Conservation (phyloP, 1,140 invertebrate species). For the Diachasma alloeum region DNA sequence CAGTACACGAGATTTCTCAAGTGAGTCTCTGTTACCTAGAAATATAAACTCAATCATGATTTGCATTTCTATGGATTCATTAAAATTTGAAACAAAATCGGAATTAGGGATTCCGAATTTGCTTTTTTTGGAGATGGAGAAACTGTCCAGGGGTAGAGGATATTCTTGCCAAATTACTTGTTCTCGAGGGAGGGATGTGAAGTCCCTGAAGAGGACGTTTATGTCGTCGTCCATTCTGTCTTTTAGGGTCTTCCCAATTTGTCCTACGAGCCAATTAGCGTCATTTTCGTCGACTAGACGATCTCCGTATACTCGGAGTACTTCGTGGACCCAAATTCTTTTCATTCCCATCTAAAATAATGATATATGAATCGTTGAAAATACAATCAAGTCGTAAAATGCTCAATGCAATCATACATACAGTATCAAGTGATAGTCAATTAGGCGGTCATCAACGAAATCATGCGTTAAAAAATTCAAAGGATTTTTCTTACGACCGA, state of each 20-base stretch:
- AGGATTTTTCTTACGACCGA: too few relatives aligned
- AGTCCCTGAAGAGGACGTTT: constrained; percentile 60
- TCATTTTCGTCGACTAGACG: constrained; percentile 87
- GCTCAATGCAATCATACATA: too few relatives aligned
- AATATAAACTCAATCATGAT: background rate
- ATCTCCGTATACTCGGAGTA: constrained; percentile 92
- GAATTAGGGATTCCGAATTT: background rate
- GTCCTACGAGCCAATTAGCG: constrained; percentile 79
- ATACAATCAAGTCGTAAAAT: background rate
- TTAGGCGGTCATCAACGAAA: too few relatives aligned
- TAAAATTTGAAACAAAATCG: constrained; percentile 16
- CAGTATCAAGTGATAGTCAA: too few relatives aligned
- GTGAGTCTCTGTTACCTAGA: constrained; percentile 79
- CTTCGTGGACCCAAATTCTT: constrained; percentile 91
- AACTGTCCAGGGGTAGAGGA: background rate
- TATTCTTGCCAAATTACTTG: constrained; percentile 20
- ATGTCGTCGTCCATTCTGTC: constrained; percentile 64
- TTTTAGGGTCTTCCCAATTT: constrained; percentile 69
- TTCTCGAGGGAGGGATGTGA: constrained; percentile 43
- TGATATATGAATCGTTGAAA: background rate
- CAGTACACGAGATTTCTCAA: constrained; percentile 91
- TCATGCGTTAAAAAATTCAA: too few relatives aligned
- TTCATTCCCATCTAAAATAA: constrained; percentile 12
- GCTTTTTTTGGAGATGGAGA: background rate
- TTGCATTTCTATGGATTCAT: background rate